Base-by-base conservation (phyloP, 2,797 vertebrate genomes). In the Smutsia temminckii region DNA sequence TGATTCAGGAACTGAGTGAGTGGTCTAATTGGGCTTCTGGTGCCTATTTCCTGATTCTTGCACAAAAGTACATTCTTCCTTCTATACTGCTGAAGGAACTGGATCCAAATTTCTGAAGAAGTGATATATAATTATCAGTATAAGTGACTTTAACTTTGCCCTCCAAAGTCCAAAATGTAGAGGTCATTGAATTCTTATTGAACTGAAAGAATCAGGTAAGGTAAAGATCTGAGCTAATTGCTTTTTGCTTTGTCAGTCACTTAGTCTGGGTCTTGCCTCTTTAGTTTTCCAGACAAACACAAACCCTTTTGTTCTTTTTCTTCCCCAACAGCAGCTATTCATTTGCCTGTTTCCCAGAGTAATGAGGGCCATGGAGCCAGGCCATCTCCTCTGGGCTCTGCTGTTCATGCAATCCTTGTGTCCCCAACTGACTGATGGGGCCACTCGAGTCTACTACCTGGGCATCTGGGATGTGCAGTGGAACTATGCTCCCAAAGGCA, bases 401-500 rank as follows among this genome's bases (percentile, higher is more conserved):
- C 89, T 98, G 46, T 96, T 89, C 72, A 5, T 97, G 87, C 95
- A 97, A 3, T 0, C 74, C 3, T 81, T 97, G 8, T 94, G 95
- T 13, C 93, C 96, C 0, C 0, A 8, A 0, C 66, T 92, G 90
- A 97, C 90, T 63, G 95, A 23, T 29, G 97, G 97, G 53, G 63
- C 93, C 55, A 98, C 90, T 89, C 95, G 98, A 93, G 91, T 97
- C 59, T 98, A 98, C 94, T 98, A 98, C 94, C 72, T 98, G 97
- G 98, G 98, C 1, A 98, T 98, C 89, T 95, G 0, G 0, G 98
- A 98, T 37, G 93, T 98, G 80, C 3, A 90, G 9, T 98, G 98
- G 98, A 97, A 98, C 90, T 98, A 98, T 71, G 98, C 98, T 86
- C 98, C 98, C 0, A 93, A 93, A 0, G 98, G 98, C 51, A 98